Percentiles rank a stretch among this genome's conserved stretches.
Evolutionary conservation across 1,140 invertebrate genomes (phyloP).

Genomic region (Rhizoglyphus robini): DNA sequence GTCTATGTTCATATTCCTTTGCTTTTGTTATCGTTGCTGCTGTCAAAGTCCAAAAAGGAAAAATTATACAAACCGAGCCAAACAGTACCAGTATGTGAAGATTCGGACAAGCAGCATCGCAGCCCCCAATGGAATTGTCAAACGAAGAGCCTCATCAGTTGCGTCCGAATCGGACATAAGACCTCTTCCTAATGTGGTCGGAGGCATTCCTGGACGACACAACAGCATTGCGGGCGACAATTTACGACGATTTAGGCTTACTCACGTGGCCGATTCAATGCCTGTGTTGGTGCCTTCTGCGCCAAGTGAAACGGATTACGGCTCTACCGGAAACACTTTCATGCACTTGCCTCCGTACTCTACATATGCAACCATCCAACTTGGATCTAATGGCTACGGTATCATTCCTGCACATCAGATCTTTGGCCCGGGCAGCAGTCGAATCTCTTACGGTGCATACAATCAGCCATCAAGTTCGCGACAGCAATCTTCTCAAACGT

Average conservation of each 20-base stretch:
- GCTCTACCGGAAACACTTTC: neutral
- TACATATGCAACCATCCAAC: neutral
- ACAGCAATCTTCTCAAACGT: neutral
- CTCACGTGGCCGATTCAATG: neutral
- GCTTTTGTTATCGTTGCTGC: slow-evolving; percentile 12
- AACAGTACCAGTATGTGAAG: slow-evolving; percentile 7
- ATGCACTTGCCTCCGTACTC: neutral
- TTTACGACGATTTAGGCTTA: neutral
- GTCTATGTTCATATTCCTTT: neutral
- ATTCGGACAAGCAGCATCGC: neutral
- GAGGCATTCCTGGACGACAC: neutral
- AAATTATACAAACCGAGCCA: neutral
- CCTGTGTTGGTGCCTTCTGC: neutral
- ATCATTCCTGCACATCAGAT: slow-evolving; percentile 3
- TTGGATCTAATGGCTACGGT: slow-evolving; percentile 1
- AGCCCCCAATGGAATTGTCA: neutral
- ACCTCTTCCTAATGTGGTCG: no score
- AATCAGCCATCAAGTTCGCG: neutral
- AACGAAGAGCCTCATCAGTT: neutral
- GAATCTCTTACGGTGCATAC: neutral
- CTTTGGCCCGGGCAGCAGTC: neutral
- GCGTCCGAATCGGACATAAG: neutral
- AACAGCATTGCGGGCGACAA: neutral
- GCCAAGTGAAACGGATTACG: neutral
- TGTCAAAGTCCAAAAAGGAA: neutral